phyloP scores from a whole-genome alignment of 2,797 vertebrate genomes.

The Pseudocheirus occidentalis region DNA sequence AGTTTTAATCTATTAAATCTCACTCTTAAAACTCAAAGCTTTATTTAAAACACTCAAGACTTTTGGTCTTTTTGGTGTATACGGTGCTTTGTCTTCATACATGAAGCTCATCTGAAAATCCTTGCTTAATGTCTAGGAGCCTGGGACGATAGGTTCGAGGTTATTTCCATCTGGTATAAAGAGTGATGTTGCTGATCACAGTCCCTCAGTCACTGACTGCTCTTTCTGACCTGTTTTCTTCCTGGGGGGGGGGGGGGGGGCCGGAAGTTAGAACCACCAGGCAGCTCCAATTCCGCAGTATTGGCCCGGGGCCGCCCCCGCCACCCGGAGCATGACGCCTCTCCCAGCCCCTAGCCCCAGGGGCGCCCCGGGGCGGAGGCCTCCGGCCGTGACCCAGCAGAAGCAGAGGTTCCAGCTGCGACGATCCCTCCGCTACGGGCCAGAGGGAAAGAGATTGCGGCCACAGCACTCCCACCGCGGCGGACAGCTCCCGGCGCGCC shows the following conservation, averaged over 20 bases:
- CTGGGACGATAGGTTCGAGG: too few relatives aligned
- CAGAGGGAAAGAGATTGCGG: not conserved
- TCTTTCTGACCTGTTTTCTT: not conserved
- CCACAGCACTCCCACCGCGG: not conserved
- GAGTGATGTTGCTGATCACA: not conserved
- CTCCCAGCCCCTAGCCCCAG: not conserved
- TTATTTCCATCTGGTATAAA: not conserved
- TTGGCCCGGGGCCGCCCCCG: not conserved
- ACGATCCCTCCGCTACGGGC: not conserved
- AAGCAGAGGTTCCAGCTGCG: not conserved
- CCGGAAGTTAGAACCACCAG: too few relatives aligned
- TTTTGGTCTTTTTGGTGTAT: too few relatives aligned
- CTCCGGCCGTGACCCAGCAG: not conserved
- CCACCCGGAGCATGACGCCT: slow-evolving; percentile 56
- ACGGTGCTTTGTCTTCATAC: too few relatives aligned
- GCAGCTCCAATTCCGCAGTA: not conserved
- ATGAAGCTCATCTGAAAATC: not conserved
- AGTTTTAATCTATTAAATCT: not conserved
- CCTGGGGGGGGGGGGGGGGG: too few relatives aligned
- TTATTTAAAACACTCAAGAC: not conserved
- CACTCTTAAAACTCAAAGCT: not conserved
- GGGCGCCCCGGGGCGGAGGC: not conserved
- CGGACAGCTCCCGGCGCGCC: slow-evolving; percentile 4
- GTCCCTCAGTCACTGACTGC: not conserved
- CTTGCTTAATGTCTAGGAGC: not conserved